These are phyloP conservation scores for Orthonychiurus folsomi DNA, from an alignment of 2,888 invertebrate species.

Conservation along the genomic window DNA sequence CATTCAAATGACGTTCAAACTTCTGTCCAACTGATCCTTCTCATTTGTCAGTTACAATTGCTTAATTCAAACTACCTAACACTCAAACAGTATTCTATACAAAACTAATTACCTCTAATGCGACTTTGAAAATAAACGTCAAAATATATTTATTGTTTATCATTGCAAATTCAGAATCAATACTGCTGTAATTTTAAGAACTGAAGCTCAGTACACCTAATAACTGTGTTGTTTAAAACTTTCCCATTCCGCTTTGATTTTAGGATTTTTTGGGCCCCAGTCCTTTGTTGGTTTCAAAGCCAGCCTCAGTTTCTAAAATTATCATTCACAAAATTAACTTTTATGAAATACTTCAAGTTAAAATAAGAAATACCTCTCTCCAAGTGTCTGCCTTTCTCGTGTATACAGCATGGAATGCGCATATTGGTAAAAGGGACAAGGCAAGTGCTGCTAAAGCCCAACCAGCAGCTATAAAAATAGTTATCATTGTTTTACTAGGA, in stretches of 20 bases:
- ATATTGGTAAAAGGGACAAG: conserved; percentile 46
- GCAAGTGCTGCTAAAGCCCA: conserved; percentile 43
- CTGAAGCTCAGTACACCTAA: no score
- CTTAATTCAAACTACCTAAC: no score
- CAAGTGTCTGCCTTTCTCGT: conserved; percentile 38
- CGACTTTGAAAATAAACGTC: no score
- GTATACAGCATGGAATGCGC: conserved; percentile 44
- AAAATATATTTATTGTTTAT: no score
- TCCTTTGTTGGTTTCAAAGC: conserved; percentile 28
- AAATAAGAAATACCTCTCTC: conserved; percentile 25
- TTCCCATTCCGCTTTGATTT: conserved; percentile 28
- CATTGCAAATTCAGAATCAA: no score
- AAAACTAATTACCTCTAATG: no score
- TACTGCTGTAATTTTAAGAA: no score
- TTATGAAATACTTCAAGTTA: conserved; percentile 29
- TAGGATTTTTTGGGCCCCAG: conserved; percentile 41
- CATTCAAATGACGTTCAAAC: no score
- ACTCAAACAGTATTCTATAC: no score
- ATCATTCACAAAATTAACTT: conserved; percentile 22
- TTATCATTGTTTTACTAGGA: background rate
- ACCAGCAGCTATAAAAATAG: conserved; percentile 22
- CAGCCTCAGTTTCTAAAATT: conserved; percentile 14
- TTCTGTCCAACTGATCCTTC: no score
- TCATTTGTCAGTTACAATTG: no score
- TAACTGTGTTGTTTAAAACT: no score